Percentiles rank a stretch among this genome's conserved stretches.
These are phyloP conservation scores for Polypterus bichir DNA, from an alignment of 2,113 vertebrate species.

Conservation along the genomic window DNA sequence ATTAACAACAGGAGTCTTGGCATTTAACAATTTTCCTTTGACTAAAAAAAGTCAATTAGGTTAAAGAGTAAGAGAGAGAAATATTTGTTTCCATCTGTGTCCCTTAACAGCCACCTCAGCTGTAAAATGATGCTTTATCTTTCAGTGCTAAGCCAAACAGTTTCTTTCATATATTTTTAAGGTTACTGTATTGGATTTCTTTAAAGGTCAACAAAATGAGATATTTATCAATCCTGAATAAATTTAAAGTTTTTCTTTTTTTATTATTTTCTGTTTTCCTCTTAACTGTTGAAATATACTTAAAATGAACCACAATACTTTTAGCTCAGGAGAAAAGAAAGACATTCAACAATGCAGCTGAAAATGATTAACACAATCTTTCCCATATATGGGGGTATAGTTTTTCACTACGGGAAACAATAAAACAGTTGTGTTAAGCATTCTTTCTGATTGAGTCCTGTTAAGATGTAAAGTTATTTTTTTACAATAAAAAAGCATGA, in stretches of 20 bases:
- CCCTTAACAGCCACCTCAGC: background rate
- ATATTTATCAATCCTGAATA: conserved; percentile 19
- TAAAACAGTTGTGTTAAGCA: no score
- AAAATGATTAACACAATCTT: conserved; percentile 11
- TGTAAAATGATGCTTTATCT: conserved; percentile 11
- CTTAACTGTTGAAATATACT: conserved; percentile 10
- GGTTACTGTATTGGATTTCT: conserved; percentile 10
- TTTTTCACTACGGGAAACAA: no score
- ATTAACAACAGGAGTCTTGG: conserved; percentile 33
- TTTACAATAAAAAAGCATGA: no score
- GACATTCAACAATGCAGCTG: conserved; percentile 1
- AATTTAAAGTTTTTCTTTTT: conserved; percentile 14
- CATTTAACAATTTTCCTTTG: conserved; percentile 29
- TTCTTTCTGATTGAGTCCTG: no score
- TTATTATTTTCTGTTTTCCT: background rate
- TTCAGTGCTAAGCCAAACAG: conserved; percentile 6
- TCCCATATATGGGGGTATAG: no score
- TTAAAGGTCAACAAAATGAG: conserved; percentile 14
- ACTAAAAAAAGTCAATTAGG: background rate
- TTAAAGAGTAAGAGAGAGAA: background rate
- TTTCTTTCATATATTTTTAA: conserved; percentile 8
- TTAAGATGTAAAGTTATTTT: no score
- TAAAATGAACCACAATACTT: conserved; percentile 10
- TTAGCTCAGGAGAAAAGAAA: conserved; percentile 12
- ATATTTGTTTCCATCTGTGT: background rate